Evolutionary conservation across 2,888 invertebrate genomes (phyloP), one percentile per base, ranked within the genome.

Genomic region (Oscheius sp.): DNA sequence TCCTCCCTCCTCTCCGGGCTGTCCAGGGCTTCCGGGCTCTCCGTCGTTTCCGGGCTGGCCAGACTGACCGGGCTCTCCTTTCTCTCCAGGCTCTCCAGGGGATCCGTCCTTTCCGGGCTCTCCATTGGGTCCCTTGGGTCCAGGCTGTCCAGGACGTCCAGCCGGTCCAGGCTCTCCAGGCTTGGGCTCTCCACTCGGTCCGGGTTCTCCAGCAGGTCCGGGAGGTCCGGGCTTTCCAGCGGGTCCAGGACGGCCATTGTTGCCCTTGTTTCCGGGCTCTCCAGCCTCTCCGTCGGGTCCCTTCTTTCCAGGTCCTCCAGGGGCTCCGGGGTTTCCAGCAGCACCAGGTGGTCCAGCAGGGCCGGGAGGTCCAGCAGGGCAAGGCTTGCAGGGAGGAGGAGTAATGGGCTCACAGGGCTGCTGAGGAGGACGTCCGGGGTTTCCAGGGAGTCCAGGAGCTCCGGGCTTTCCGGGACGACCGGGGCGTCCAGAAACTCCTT

Each of bases 321-420:
- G 75, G 48, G 66, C 35, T 62, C 77, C 77, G 66, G 81, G 79
- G 76, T 81, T 78, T 74, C 86, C 85, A 72, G 63, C 72, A 68
- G 70, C 75, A 70, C 84, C 85, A 63, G 79, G 78, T 70, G 82
- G 79, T 73, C 84, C 84, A 68, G 79, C 75, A 71, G 78, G 76
- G 73, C 84, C 79, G 33, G 77, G 73, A 74, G 79, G 76, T 72
- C 85, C 79, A 72, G 77, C 78, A 57, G 87, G 87, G 82, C 87
- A 88, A 37, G 87, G 87, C 75, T 85, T 85, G 84, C 88, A 88
- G 59, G 88, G 88, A 68, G 88, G 87, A 59, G 87, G 87, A 35
- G 88, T 88, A 76, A 87, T 81, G 62, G 87, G 86, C 77, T 83
- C 83, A 77, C 85, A 85, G 62, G 55, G 84, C 79, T 80, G 80